Conservation (phyloP, 37 sponge, comb jelly and placozoan genomes). For the Eunapius fragilis region DNA sequence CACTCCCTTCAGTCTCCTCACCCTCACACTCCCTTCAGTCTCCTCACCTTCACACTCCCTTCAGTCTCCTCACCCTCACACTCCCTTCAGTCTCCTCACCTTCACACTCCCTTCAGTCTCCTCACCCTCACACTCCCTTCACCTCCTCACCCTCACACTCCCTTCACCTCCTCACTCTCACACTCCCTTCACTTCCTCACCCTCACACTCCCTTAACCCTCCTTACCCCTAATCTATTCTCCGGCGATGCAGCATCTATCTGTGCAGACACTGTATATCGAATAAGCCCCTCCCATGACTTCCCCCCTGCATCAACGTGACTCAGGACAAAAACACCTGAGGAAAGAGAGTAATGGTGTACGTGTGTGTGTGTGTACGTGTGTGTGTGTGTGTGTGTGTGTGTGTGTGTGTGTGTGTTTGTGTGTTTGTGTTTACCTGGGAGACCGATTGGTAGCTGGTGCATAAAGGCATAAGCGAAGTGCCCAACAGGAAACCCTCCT, state of each 20-base stretch:
- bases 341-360: neutral
- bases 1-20: too few relatives aligned
- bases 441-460: conserved; percentile 59
- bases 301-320: conserved; percentile 24
- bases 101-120: too few relatives aligned
- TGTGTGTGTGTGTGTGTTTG: neutral
- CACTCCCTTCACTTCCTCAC: too few relatives aligned
- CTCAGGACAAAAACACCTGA: conserved; percentile 27
- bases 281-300: conserved; percentile 40
- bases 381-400: neutral
- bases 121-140: too few relatives aligned
- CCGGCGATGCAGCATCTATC: conserved; percentile 19
- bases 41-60: too few relatives aligned
- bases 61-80: too few relatives aligned
- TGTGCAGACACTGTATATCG: conserved; percentile 41
- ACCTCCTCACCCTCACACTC: too few relatives aligned
- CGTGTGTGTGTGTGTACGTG: neutral
- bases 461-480: conserved; percentile 58
- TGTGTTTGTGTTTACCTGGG: conserved; percentile 43
- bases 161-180: too few relatives aligned
- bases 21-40: too few relatives aligned
- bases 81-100: too few relatives aligned
- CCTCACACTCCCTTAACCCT: neutral
- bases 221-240: conserved; percentile 16
- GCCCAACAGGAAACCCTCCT: conserved; percentile 62